phyloP scores from a whole-genome alignment of 2,888 invertebrate genomes.

The Labia minor region DNA sequence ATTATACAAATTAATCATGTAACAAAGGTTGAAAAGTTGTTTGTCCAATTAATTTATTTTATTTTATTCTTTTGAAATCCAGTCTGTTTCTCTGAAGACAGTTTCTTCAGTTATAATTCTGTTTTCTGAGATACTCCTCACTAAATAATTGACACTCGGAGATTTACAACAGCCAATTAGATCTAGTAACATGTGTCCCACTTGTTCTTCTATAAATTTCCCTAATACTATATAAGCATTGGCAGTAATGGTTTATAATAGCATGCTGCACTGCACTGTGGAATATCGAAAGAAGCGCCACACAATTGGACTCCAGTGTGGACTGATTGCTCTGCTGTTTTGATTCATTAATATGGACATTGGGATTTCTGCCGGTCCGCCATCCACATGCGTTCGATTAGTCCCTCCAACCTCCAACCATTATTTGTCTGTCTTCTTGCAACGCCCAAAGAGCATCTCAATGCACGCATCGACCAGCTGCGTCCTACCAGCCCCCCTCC shows the following conservation, averaged over 20 bases:
- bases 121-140: too few species aligned
- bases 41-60: too few species aligned
- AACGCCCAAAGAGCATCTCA: background rate
- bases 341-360: constrained; percentile 13
- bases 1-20: too few species aligned
- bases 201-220: constrained; percentile 4
- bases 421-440: constrained; percentile 13
- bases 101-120: too few species aligned
- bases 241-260: background rate
- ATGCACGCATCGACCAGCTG: constrained; percentile 2
- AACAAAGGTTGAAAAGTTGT: too few species aligned
- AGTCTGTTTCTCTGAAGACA: too few species aligned
- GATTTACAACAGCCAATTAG: background rate
- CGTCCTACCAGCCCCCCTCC: background rate
- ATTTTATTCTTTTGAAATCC: too few species aligned
- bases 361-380: background rate
- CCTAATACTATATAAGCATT: background rate
- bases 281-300: background rate
- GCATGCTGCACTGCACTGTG: background rate
- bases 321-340: background rate
- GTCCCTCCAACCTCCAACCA: background rate
- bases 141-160: too few species aligned
- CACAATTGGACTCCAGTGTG: background rate
- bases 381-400: constrained; percentile 1
- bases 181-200: background rate